A percentile compares a stretch with the other conserved stretches of the same genome.
Conservation (phyloP, 2,113 vertebrate species). For the Uria aalge region DNA sequence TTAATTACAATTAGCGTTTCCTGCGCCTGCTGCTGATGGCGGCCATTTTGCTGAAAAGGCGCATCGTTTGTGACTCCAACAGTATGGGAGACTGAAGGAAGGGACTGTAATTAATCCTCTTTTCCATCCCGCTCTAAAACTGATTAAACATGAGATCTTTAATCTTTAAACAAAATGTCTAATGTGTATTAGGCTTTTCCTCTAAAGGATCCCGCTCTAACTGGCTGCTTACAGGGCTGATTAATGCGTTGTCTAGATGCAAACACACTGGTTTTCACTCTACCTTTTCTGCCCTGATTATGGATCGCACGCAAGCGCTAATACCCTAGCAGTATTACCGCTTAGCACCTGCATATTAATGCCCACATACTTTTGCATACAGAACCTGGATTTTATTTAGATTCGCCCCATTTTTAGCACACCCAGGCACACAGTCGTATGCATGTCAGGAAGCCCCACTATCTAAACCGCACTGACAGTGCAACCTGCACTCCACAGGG, state of each 20-base stretch:
- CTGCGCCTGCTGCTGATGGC: slow-evolving; percentile 19
- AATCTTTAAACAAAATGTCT: slow-evolving; percentile 37
- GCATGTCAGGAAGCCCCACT: background rate
- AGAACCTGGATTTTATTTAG: background rate
- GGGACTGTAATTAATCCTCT: slow-evolving; percentile 55
- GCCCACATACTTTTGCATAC: background rate
- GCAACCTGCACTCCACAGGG: background rate
- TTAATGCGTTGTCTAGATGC: background rate
- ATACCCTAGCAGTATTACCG: background rate
- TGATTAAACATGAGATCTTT: slow-evolving; percentile 54
- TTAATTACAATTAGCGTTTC: slow-evolving; percentile 56
- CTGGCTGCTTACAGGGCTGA: slow-evolving; percentile 29
- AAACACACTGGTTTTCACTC: background rate
- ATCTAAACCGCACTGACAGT: background rate
- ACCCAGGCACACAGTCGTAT: background rate
- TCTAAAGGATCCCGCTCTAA: background rate
- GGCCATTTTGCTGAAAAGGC: slow-evolving; percentile 33
- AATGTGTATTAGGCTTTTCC: slow-evolving; percentile 8
- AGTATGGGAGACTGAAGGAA: background rate
- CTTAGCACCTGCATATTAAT: background rate
- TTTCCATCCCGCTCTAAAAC: slow-evolving; percentile 41
- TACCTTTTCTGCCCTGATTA: background rate
- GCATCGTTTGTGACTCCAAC: background rate
- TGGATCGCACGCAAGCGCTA: background rate
- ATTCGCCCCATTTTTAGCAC: background rate